These are phyloP conservation scores for Channa argus DNA, from an alignment of 2,113 vertebrate genomes.

Conservation along the genomic window DNA sequence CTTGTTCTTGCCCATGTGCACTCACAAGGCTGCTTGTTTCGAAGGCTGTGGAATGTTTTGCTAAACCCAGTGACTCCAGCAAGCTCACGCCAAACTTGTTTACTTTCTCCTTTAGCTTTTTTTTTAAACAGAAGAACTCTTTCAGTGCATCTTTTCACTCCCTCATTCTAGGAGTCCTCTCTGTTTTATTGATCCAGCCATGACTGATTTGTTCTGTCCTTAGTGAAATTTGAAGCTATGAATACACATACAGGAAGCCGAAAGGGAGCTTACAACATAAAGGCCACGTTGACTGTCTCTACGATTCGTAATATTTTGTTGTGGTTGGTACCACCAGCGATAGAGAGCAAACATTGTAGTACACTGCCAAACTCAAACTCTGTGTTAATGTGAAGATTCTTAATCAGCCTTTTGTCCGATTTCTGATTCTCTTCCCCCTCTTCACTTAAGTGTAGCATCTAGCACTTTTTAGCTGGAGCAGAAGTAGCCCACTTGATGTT, in stretches of 20 bases:
- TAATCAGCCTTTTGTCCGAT: conserved; percentile 27
- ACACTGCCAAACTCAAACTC: too few species aligned
- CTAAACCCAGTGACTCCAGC: conserved; percentile 82
- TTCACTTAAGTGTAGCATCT: conserved; percentile 36
- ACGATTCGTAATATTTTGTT: not conserved
- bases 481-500: conserved; percentile 47
- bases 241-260: conserved; percentile 8
- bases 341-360: too few species aligned
- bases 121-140: conserved; percentile 42
- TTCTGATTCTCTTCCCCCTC: conserved; percentile 21
- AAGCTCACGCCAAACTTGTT: conserved; percentile 78
- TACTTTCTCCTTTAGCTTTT: conserved; percentile 72
- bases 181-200: conserved; percentile 24
- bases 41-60: conserved; percentile 83
- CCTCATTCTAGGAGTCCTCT: conserved; percentile 9
- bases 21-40: conserved; percentile 79
- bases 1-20: conserved; percentile 69
- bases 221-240: not conserved
- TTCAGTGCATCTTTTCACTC: conserved; percentile 40
- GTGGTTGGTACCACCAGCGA: not conserved
- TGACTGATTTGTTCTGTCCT: conserved; percentile 9
- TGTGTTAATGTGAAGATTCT: conserved; percentile 10
- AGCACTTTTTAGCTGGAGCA: conserved; percentile 33
- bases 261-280: not conserved
- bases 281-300: not conserved